Base-by-base conservation (phyloP, 1,140 invertebrate species). In the Drosophila repletoides region DNA sequence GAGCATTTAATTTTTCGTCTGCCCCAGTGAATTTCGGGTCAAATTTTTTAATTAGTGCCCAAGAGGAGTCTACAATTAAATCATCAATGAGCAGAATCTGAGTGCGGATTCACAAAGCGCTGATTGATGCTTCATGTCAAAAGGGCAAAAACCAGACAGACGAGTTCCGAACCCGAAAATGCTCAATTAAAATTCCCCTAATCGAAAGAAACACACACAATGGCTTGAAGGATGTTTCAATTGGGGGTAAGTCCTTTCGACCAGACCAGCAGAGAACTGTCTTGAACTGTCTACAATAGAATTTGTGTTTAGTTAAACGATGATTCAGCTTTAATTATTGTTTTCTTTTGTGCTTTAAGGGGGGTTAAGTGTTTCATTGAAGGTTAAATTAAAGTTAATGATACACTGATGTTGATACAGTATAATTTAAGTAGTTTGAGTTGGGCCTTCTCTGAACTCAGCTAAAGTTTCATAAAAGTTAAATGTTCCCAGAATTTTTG, bases 371-470 rank as follows among this genome's bases (percentile, higher is more conserved):
- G 41, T 45, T 77, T 46, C 10, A 55, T 63, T 77, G 59, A 84
- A 81, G 69, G 73, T 77, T 76, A 69, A 81, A 65, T 73, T 65
- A 81, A 81, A 83, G 76, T 69, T 83, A 73, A 83, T 66, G 64
- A 60, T 22, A 46, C 24, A 36, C 22, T 17, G 24, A 45, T 36
- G 46, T 38, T 36, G 31, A 33, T 31, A 24, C 38, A 28, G 12
- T 53, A 33, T 12, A 6, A 31, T 36, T 10, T 15, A 41, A 59
- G 19, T 36, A 38, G 10, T 10, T 3, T 51, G 34, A 19, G 29
- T 21, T 45, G 6, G 14, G n/a, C n/a, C n/a, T n/a, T n/a, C n/a
- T n/a, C n/a, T 10, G 3, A 26, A 14, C 22, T 5, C n/a, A 51
- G 45, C 46, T 67, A n/a, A 21, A 4, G 29, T 22, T 60, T 52